Evolutionary conservation across 2,888 invertebrate species (phyloP).

Genomic region (Pammene fasciana): DNA sequence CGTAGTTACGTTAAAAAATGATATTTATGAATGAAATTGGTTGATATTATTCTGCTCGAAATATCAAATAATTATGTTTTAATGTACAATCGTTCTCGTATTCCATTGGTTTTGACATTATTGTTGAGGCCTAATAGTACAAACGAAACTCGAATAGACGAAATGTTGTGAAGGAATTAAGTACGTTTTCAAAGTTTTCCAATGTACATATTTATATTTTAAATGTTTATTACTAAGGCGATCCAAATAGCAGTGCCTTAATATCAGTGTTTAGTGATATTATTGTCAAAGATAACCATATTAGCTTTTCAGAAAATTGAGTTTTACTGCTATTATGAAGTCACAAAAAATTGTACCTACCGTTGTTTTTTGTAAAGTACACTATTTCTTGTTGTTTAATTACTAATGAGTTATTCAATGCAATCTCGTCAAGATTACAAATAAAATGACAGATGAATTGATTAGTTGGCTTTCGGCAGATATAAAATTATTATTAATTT

Average conservation of each 20-base stretch:
- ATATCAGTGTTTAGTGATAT: constrained; percentile 50
- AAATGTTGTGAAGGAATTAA: constrained; percentile 1
- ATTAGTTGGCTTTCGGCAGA: neutral
- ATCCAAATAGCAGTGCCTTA: constrained; percentile 64
- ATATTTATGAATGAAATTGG: constrained; percentile 7
- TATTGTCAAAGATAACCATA: constrained; percentile 42
- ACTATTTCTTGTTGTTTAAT: too few species aligned
- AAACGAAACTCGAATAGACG: constrained; percentile 16
- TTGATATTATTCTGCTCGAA: constrained; percentile 5
- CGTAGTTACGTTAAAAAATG: neutral
- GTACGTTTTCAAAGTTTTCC: constrained; percentile 10
- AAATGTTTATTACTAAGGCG: constrained; percentile 41
- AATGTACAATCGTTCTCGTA: neutral
- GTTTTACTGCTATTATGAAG: constrained; percentile 1
- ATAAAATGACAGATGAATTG: neutral
- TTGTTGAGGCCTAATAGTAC: constrained; percentile 36
- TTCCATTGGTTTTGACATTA: neutral
- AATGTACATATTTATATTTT: constrained; percentile 14
- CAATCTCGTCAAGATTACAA: neutral
- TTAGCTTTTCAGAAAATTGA: constrained; percentile 28
- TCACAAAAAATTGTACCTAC: neutral
- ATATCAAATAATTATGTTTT: neutral
- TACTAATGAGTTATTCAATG: too few species aligned
- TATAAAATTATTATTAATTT: constrained; percentile 25
- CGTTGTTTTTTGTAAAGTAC: neutral